Evolutionary conservation across 2,888 invertebrate species (phyloP).

Genomic region (Brachynemurus nebulosus): DNA sequence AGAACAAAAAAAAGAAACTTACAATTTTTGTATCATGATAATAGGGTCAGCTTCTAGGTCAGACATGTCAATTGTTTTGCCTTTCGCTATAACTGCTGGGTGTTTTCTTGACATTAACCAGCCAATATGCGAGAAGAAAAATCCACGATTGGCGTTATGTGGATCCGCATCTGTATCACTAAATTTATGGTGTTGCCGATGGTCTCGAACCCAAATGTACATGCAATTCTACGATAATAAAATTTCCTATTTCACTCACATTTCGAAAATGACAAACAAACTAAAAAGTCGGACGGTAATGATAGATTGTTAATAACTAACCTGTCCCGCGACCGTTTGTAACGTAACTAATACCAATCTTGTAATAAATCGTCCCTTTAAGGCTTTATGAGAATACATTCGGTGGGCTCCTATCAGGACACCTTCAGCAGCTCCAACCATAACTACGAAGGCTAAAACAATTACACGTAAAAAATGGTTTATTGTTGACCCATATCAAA

Average conservation of each 20-base stretch:
- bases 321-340: conserved; percentile 66
- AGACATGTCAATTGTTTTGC: conserved; percentile 53
- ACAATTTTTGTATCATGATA: conserved; percentile 65
- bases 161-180: conserved; percentile 63
- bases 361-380: conserved; percentile 53
- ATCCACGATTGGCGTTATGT: conserved; percentile 65
- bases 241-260: no score
- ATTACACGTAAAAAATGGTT: conserved; percentile 8
- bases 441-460: conserved; percentile 24
- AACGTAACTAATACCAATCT: conserved; percentile 44
- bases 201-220: conserved; percentile 68
- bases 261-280: no score
- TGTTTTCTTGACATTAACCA: conserved; percentile 74
- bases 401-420: conserved; percentile 73
- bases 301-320: conserved; percentile 30
- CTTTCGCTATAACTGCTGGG: conserved; percentile 55
- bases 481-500: no score
- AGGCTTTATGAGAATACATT: conserved; percentile 62
- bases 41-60: conserved; percentile 59
- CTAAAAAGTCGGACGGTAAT: no score
- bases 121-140: conserved; percentile 80
- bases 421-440: conserved; percentile 36
- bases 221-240: conserved; percentile 45
- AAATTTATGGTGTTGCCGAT: conserved; percentile 69
- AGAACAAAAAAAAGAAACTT: no score